A percentile compares a stretch with the other conserved stretches of the same genome.
phyloP scores from a whole-genome alignment of 1,140 invertebrate species.

The Atta cephalotes region DNA sequence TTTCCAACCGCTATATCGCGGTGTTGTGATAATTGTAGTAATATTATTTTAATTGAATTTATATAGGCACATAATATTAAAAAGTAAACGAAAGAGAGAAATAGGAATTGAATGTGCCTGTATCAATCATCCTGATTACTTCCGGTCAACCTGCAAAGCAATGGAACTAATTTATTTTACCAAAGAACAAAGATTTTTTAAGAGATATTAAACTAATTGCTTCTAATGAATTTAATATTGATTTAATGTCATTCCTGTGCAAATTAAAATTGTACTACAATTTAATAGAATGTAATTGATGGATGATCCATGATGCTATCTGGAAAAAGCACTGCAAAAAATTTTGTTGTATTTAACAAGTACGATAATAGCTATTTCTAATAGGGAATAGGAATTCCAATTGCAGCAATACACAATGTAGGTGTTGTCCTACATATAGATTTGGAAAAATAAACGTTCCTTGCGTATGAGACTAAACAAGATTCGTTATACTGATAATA shows the following conservation, averaged over 20 bases:
- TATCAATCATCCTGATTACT: constrained; percentile 81
- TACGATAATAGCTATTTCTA: constrained; percentile 18
- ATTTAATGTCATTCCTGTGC: constrained; percentile 49
- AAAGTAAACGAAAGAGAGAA: constrained; percentile 71
- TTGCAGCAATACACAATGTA: constrained; percentile 53
- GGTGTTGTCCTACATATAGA: constrained; percentile 38
- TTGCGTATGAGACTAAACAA: constrained; percentile 49
- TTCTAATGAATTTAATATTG: constrained; percentile 13
- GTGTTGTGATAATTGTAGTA: constrained; percentile 1
- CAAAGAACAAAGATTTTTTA: constrained; percentile 62
- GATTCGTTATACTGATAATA: constrained; percentile 40
- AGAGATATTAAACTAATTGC: constrained; percentile 29
- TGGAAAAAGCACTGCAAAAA: constrained; percentile 66
- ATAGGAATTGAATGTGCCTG: constrained; percentile 79
- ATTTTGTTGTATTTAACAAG: constrained; percentile 50
- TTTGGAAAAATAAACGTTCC: constrained; percentile 64
- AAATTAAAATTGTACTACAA: constrained; percentile 45
- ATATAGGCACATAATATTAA: constrained; percentile 66
- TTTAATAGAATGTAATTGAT: constrained; percentile 56
- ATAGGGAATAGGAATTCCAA: constrained; percentile 49
- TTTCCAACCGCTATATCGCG: constrained; percentile 37
- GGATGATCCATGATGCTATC: constrained; percentile 56
- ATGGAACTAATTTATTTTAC: constrained; percentile 80
- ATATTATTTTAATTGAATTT: constrained; percentile 60
- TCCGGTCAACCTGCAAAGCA: constrained; percentile 82